A percentile compares a stretch with the other conserved stretches of the same genome.
These are phyloP conservation scores for Phanerotoma sp. DNA, from an alignment of 2,888 invertebrate species.

Conservation along the genomic window DNA sequence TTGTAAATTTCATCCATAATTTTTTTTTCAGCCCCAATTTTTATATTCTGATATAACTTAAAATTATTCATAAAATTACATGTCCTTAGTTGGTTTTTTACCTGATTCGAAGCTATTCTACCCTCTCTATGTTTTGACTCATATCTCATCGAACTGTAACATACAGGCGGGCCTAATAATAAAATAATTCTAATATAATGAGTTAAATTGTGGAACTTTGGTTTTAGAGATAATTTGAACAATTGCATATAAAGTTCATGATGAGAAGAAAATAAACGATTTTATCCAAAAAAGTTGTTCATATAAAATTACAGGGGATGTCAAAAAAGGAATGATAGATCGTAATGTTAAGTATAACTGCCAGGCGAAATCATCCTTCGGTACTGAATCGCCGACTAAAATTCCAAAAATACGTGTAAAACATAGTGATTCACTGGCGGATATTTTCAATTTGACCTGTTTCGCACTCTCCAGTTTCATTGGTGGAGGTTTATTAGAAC, in stretches of 20 bases:
- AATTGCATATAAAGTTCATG: too few species aligned
- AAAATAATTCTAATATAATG: background rate
- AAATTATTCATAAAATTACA: too few species aligned
- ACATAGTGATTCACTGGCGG: slow-evolving; percentile 17
- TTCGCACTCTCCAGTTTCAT: slow-evolving; percentile 7
- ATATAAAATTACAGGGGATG: slow-evolving; percentile 1
- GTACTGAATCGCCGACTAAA: slow-evolving; percentile 24
- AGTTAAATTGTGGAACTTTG: too few species aligned
- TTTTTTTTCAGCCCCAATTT: too few species aligned
- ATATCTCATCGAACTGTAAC: slow-evolving; percentile 13
- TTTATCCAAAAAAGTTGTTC: slow-evolving; percentile 1
- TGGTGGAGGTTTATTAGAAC: slow-evolving; percentile 8
- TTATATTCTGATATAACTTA: too few species aligned
- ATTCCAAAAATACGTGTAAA: slow-evolving; percentile 12
- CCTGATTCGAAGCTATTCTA: too few species aligned
- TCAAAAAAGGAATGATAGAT: slow-evolving; percentile 20
- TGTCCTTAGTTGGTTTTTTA: too few species aligned
- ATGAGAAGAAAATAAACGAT: too few species aligned
- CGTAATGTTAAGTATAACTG: slow-evolving; percentile 17
- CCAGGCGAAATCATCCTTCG: slow-evolving; percentile 16
- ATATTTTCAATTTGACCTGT: slow-evolving; percentile 18
- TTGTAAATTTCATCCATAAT: too few species aligned
- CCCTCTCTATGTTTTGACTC: background rate
- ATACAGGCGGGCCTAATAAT: slow-evolving; percentile 12
- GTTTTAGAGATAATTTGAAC: too few species aligned